A percentile compares a stretch with the other conserved stretches of the same genome.
phyloP scores from a whole-genome alignment of 2,113 vertebrate genomes.

The Galbula dea region DNA sequence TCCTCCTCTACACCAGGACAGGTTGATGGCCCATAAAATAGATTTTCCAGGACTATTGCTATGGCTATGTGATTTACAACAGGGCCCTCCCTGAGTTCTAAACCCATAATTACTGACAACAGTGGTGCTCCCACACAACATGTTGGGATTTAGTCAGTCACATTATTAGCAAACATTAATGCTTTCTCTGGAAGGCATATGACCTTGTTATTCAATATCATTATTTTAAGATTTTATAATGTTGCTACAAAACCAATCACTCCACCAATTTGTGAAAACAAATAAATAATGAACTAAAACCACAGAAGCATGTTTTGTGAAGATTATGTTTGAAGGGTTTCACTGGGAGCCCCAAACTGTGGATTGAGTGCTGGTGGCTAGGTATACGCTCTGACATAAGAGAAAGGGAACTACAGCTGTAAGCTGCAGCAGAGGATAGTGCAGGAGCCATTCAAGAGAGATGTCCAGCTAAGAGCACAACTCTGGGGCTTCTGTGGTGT shows the following conservation, averaged over 20 bases:
- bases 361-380: background rate
- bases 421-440: background rate
- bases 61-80: background rate
- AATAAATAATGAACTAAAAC: background rate
- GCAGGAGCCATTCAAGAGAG: background rate
- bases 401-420: background rate
- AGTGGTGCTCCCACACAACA: background rate
- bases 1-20: background rate
- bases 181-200: background rate
- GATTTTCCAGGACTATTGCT: background rate
- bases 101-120: background rate
- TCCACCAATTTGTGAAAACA: background rate
- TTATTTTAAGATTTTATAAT: background rate
- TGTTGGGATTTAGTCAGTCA: background rate
- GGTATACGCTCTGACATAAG: background rate
- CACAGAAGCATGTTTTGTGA: background rate
- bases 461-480: too few relatives aligned
- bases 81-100: background rate
- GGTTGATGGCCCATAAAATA: conserved; percentile 34
- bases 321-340: background rate
- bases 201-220: background rate
- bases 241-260: background rate
- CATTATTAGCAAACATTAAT: background rate
- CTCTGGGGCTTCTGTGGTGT: background rate
- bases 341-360: too few relatives aligned